Base-by-base conservation (phyloP, 2,797 vertebrate genomes). In the Smutsia gigantea region DNA sequence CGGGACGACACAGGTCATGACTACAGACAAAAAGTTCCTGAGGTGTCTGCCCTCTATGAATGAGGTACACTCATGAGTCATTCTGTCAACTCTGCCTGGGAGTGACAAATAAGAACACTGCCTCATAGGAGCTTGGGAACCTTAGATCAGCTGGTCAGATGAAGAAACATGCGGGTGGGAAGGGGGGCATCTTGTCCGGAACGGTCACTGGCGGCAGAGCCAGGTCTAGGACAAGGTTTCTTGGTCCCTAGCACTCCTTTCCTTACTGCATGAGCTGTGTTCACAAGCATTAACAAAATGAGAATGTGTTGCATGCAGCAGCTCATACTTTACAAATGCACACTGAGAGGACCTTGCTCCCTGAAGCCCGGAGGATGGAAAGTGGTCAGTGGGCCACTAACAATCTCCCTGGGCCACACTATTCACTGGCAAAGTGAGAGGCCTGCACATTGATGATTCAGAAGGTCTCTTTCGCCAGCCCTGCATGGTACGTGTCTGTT, bases 291-390 rank as follows among this genome's bases (percentile, higher is more conserved):
- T 66, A 27, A 23, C 42, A 29, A 10, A 63, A 10, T 78, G 19
- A 64, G 0, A 29, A 19, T 0, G 1, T 5, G 10, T 79, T 77
- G 59, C 29, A 21, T 15, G 25, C 10, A 27, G 12, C 59, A 81
- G 55, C 21, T 77, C 64, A 10, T 1, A 49, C 37, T 83, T 64
- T 81, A 69, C 39, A 63, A 78, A 57, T 5, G 31, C 69, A 11
- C 15, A n/a, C 2, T 4, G 12, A 57, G 12, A 46, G 25, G 51
- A 29, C 61, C 86, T 82, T 75, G 27, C 23, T 91, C 53, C 29
- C 37, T 0, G 6, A 88, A 21, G 31, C 29, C n/a, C 39, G 29
- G 29, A 42, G 84, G 61, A 88, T 66, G 29, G 53, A 31, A 1
- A 37, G 21, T 8, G 63, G 81, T 34, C 74, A 37, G 6, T 29